Evolutionary conservation across 2,113 vertebrate species (phyloP).

Genomic region (Ibidorhyncha struthersii): DNA sequence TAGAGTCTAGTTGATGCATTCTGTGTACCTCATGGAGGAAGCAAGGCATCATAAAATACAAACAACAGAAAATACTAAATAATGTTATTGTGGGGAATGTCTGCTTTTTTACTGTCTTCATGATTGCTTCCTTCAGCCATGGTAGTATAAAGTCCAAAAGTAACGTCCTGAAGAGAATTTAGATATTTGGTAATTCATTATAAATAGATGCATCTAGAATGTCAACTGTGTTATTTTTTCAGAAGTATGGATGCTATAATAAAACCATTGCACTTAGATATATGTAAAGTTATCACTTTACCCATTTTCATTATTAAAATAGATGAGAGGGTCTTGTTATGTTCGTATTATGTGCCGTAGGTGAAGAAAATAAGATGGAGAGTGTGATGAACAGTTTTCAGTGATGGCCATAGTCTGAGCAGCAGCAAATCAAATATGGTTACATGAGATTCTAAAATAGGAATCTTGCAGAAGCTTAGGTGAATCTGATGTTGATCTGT

Average conservation of each 20-base stretch:
- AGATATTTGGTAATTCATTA: neutral
- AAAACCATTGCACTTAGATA: neutral
- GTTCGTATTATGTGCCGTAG: fast-evolving
- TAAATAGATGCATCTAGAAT: neutral
- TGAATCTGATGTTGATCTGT: neutral
- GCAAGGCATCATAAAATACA: neutral
- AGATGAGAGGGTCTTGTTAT: neutral
- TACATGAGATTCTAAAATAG: neutral
- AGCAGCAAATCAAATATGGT: neutral
- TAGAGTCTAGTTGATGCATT: neutral
- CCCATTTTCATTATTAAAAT: neutral
- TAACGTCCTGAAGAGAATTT: neutral
- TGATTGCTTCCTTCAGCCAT: neutral
- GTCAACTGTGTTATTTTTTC: neutral
- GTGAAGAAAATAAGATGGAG: neutral
- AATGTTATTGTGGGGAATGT: neutral
- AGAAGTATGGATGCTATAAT: neutral
- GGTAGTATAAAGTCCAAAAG: neutral
- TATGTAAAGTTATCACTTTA: fast-evolving
- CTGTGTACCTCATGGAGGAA: neutral
- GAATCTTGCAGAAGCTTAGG: neutral
- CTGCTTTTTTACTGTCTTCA: neutral
- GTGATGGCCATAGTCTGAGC: neutral
- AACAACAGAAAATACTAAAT: neutral
- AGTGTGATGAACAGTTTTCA: neutral